Evolutionary conservation across 2,113 vertebrate species (phyloP).

Genomic region (Brachyhypopomus gauderio): DNA sequence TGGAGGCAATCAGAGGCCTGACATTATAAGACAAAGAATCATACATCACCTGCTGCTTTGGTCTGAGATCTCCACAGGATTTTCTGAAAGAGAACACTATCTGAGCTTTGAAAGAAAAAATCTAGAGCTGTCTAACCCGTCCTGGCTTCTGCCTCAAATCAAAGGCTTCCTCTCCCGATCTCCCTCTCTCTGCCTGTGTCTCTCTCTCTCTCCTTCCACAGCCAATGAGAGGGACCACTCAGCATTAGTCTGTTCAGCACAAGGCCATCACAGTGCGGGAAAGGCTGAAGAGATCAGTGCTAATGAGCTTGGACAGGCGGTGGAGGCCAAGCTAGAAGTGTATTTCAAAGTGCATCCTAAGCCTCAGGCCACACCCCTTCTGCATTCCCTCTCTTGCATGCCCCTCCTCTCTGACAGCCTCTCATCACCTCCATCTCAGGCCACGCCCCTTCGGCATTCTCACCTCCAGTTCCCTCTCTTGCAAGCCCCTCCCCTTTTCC

Average conservation of each 20-base stretch:
- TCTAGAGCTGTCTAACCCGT: slow-evolving; percentile 20
- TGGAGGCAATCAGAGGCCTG: neutral
- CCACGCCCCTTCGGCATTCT: slow-evolving; percentile 28
- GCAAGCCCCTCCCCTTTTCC: neutral
- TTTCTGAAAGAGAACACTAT: slow-evolving; percentile 52
- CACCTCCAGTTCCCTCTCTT: slow-evolving; percentile 10
- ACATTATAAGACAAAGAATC: slow-evolving; percentile 11
- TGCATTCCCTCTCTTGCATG: neutral
- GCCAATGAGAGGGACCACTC: slow-evolving; percentile 34
- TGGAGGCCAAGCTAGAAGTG: slow-evolving; percentile 67
- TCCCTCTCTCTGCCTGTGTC: slow-evolving; percentile 55
- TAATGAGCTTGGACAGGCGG: slow-evolving; percentile 75
- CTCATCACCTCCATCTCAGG: slow-evolving; percentile 22
- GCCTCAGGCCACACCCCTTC: slow-evolving; percentile 35
- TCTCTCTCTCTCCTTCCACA: slow-evolving; percentile 25
- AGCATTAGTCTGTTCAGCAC: slow-evolving; percentile 64
- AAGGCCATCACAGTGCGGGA: slow-evolving; percentile 69
- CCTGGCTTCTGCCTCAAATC: slow-evolving; percentile 42
- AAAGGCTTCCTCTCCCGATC: slow-evolving; percentile 53
- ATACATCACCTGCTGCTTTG: slow-evolving; percentile 67
- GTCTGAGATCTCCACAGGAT: slow-evolving; percentile 54
- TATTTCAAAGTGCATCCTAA: slow-evolving; percentile 46
- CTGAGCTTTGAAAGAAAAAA: slow-evolving; percentile 44
- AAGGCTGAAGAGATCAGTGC: slow-evolving; percentile 77
- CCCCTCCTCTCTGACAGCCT: too few species aligned